phyloP scores from a whole-genome alignment of 2,113 vertebrate genomes.

The Sinocyclocheilus grahami region DNA sequence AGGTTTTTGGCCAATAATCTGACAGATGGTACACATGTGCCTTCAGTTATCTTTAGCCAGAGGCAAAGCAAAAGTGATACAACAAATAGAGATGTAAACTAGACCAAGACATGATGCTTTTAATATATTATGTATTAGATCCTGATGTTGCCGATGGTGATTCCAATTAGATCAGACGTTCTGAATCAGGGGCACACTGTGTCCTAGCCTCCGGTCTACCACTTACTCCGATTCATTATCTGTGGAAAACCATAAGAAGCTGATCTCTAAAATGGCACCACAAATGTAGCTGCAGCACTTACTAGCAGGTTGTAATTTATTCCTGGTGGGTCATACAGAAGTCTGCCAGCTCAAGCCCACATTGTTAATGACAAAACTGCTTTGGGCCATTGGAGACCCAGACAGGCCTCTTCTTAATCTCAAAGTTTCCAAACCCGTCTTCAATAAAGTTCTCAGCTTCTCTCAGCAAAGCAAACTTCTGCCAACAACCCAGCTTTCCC shows the following conservation, averaged over 20 bases:
- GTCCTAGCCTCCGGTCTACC: slow-evolving; percentile 14
- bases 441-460: slow-evolving; percentile 6
- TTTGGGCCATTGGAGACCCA: slow-evolving; percentile 6
- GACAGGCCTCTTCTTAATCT: neutral
- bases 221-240: slow-evolving; percentile 17
- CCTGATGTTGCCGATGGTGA: slow-evolving; percentile 12
- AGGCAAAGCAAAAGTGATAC: neutral
- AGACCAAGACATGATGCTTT: neutral
- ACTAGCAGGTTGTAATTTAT: slow-evolving; percentile 69
- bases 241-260: slow-evolving; percentile 64
- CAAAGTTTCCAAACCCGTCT: slow-evolving; percentile 22
- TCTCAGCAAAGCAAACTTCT: slow-evolving; percentile 21
- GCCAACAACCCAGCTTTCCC: neutral
- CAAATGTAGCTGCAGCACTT: slow-evolving; percentile 58
- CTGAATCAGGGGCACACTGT: slow-evolving; percentile 34
- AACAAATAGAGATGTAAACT: neutral
- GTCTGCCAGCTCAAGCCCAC: slow-evolving; percentile 60
- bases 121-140: neutral
- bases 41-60: neutral
- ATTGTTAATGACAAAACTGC: slow-evolving; percentile 65
- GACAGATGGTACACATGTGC: neutral
- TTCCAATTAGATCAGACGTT: slow-evolving; percentile 27
- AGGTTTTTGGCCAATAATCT: neutral
- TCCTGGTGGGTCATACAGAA: slow-evolving; percentile 62
- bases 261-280: slow-evolving; percentile 65